Evolutionary conservation across 2,113 vertebrate species (phyloP).

Genomic region (Hemicordylus capensis): DNA sequence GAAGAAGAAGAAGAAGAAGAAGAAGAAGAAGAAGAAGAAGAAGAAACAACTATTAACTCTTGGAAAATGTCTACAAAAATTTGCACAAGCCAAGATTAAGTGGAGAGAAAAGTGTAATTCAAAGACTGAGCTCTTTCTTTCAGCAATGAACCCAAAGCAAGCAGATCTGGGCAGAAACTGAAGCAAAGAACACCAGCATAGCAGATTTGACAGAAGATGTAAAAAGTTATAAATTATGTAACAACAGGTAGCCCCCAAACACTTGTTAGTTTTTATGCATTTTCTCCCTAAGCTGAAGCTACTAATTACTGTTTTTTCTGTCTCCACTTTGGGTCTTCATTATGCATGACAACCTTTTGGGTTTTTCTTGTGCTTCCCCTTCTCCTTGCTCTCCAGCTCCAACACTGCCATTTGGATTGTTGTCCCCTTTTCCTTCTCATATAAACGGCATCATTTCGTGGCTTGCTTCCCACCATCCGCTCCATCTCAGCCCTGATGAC

Average conservation of each 20-base stretch:
- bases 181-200: constrained; percentile 47
- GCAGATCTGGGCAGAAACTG: constrained; percentile 15
- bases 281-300: constrained; percentile 72
- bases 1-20: background rate
- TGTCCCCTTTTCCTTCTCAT: background rate
- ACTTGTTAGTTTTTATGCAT: constrained; percentile 69
- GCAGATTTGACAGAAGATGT: constrained; percentile 68
- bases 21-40: background rate
- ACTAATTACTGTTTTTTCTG: constrained; percentile 68
- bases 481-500: background rate
- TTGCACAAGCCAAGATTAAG: constrained; percentile 13
- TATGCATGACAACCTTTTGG: background rate
- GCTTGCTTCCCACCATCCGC: background rate
- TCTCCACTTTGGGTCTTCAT: background rate
- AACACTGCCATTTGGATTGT: background rate
- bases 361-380: background rate
- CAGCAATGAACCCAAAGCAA: constrained; percentile 25
- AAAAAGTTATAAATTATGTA: constrained; percentile 73
- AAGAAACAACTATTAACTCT: background rate
- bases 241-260: constrained; percentile 74
- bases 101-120: background rate
- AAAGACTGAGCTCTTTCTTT: constrained; percentile 39
- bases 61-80: constrained; percentile 32
- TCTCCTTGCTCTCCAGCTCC: background rate
- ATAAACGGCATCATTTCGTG: background rate